A percentile compares a stretch with the other conserved stretches of the same genome.
Evolutionary conservation across 2,797 vertebrate species (phyloP).

Genomic region (Syncerus caffer): DNA sequence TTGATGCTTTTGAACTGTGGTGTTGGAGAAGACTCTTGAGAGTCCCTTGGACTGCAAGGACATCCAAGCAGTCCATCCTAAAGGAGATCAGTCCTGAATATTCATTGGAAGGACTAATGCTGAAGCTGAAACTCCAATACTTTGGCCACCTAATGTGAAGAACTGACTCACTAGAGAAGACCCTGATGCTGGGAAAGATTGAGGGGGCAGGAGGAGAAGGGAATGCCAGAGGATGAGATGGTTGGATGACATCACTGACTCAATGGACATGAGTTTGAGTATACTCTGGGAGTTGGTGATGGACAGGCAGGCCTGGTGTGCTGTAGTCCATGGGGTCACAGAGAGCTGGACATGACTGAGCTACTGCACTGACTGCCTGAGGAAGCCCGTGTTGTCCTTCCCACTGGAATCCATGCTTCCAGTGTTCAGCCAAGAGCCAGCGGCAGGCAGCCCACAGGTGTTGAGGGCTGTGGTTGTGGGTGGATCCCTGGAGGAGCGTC

Average conservation of each 20-base stretch:
- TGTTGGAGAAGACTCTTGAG: neutral
- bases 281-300: fast-evolving
- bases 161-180: neutral
- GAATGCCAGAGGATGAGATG: neutral
- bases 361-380: neutral
- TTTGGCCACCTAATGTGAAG: fast-evolving
- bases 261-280: neutral
- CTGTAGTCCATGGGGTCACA: neutral
- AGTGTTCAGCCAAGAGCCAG: neutral
- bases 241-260: neutral
- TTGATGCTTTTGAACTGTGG: neutral
- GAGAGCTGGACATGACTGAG: neutral
- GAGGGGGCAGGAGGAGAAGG: neutral
- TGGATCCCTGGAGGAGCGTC: fast-evolving
- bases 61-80: neutral
- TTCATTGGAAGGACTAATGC: neutral
- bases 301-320: neutral
- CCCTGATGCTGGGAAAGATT: neutral
- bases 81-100: neutral
- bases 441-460: neutral
- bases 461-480: fast-evolving
- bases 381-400: neutral
- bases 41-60: neutral
- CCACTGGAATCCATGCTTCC: fast-evolving
- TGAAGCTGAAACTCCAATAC: neutral